Base-by-base conservation (phyloP, 1,140 invertebrate species). In the Saccostrea glomerata region DNA sequence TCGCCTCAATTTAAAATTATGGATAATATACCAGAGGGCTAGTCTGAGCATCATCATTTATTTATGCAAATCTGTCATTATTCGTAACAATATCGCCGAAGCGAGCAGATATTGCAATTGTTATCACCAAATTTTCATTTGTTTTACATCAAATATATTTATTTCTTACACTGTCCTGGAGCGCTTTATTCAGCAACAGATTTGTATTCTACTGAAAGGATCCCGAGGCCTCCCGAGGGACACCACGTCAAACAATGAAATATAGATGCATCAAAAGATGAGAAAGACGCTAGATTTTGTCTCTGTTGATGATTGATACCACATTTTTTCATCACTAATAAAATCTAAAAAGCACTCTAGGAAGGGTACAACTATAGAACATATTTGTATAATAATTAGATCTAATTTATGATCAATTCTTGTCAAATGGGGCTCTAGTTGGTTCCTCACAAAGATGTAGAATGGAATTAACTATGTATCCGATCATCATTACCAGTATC, bases 61-160 rank as follows among this genome's bases (percentile, higher is more conserved):
- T 85, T 85, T 85, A 85, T 85, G 84, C 84, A 85, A 85, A 85
- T 85, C 55, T 85, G 84, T 85, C 84, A 85, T 85, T 85, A 58
- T 85, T 85, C 55, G 84, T 85, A 85, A 63, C 84, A 58, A 60
- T 85, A 63, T 85, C 55, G 55, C 58, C 55, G 47, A 36, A 85
- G 30, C 30, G 58, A 56, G 84, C 84, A 85, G 84, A 85, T 85
- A 85, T 63, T 60, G 84, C 84, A 60, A 60, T 58, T 63, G 55
- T 85, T 85, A 85, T 85, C 84, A 85, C 55, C 15, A 63, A 85
- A 85, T 85, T 85, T 85, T 85, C 84, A 85, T 85, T 85, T 85
- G 84, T 85, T 85, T 85, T 85, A 85, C 84, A 85, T 85, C 84
- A 85, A 85, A 63, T 60, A 63, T 85, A 36, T 85, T 85, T 58